Conservation (phyloP, 1,140 invertebrate species). For the Calosoma granatense region DNA sequence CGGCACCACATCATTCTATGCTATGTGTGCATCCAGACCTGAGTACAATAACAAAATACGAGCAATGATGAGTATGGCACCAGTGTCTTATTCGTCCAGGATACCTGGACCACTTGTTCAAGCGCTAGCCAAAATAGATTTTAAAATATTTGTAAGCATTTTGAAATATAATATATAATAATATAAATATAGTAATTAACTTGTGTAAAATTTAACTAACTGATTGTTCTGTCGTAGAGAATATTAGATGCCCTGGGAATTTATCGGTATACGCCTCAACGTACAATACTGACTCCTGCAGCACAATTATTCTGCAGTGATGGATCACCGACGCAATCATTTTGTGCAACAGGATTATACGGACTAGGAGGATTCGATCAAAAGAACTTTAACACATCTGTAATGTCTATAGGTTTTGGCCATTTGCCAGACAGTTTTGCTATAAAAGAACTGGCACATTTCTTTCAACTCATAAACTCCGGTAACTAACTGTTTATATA, state of each 20-base stretch:
- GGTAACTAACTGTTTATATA: constrained; percentile 18
- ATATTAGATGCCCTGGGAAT: background rate
- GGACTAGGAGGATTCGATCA: background rate
- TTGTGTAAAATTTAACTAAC: too few relatives aligned
- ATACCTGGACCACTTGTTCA: background rate
- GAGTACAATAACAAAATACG: constrained; percentile 45
- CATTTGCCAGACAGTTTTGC: constrained; percentile 1
- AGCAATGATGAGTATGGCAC: constrained; percentile 44
- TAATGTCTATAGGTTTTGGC: background rate
- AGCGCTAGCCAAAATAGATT: background rate
- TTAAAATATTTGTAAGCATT: too few relatives aligned
- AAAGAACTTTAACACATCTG: background rate
- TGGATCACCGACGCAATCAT: background rate
- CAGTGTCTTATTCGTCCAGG: constrained; percentile 39
- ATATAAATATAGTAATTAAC: too few relatives aligned
- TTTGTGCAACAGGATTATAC: background rate
- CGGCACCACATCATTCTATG: constrained; percentile 47
- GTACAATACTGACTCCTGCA: background rate
- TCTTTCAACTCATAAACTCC: background rate
- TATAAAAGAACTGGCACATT: background rate
- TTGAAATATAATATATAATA: too few relatives aligned
- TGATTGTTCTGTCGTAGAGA: too few relatives aligned
- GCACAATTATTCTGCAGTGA: background rate
- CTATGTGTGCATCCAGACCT: constrained; percentile 39
- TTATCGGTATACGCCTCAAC: background rate